These are phyloP conservation scores for Saccostrea echinata DNA, from an alignment of 1,140 invertebrate genomes.

Conservation along the genomic window DNA sequence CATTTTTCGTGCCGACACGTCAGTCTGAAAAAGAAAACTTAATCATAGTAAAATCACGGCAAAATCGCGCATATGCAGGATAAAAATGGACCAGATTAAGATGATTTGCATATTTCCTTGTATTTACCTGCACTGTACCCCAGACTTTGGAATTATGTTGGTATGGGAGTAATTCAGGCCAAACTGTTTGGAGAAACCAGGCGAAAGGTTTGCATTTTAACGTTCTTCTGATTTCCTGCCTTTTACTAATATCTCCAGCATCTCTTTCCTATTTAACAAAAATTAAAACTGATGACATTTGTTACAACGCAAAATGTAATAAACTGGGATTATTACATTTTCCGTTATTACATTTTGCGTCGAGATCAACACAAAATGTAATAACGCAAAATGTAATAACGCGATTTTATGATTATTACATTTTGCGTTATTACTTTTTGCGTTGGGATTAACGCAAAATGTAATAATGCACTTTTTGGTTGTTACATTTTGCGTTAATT, in stretches of 20 bases:
- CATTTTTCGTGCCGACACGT: not conserved
- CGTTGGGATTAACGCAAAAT: too few species aligned
- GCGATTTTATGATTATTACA: too few species aligned
- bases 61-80: not conserved
- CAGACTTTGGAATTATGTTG: not conserved
- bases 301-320: too few species aligned
- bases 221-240: not conserved
- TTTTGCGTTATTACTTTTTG: too few species aligned
- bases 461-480: too few species aligned
- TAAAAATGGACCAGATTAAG: not conserved
- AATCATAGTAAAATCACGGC: not conserved
- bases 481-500: too few species aligned
- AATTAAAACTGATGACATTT: too few species aligned
- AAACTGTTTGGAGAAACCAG: slow-evolving; percentile 3
- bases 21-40: not conserved
- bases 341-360: too few species aligned
- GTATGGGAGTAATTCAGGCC: slow-evolving; percentile 3
- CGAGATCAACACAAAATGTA: too few species aligned
- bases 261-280: not conserved
- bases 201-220: not conserved
- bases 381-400: too few species aligned
- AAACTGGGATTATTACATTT: too few species aligned
- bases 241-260: not conserved
- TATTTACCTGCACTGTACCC: not conserved
- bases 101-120: not conserved